Evolutionary conservation across 2,113 vertebrate genomes (phyloP), one percentile per base, ranked within the genome.

Genomic region (Tauraco erythrolophus): DNA sequence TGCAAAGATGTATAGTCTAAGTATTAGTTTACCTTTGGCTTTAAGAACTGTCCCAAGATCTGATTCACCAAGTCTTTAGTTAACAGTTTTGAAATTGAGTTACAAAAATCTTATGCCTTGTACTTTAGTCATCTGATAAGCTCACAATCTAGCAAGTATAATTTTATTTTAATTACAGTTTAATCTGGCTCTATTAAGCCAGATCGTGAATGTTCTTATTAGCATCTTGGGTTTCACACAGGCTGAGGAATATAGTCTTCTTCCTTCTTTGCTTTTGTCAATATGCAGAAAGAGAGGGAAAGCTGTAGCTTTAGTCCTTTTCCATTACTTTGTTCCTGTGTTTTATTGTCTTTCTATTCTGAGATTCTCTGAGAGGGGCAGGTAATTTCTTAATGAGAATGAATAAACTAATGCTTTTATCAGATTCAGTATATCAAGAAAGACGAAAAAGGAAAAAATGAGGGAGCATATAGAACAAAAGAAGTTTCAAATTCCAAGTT

Each of bases 161-260:
- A 10, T 21, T 53, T 35, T 57, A 39, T 80, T 64, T 35, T 60
- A 81, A 8, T 1, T 81, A 62, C n/a, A 45, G 5, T 72, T 84
- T 81, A 69, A 35, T 69, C 57, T 80, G 19, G 0, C 10, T 77
- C 31, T 54, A 10, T 48, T 68, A 88, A 84, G 0, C 7, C 10
- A 79, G 28, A 33, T 81, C 19, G 48, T 16, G 2, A 23, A 15
- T 54, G 41, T 54, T 87, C 24, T 58, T 58, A 21, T 54, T 53
- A 31, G 24, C 28, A 60, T 37, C 16, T 24, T 64, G 45, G 6
- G 5, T 72, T 94, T 72, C 31, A 56, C 16, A 18, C 48, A 45
- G 9, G 4, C 5, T 46, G 28, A 9, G 22, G 31, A 46, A 0
- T 31, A 14, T 6, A 11, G 3, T 37, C 15, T 11, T 69, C 10